Percentiles rank a stretch among this genome's conserved stretches.
Evolutionary conservation across 2,888 invertebrate genomes (phyloP).

Genomic region (Volucella zonaria): DNA sequence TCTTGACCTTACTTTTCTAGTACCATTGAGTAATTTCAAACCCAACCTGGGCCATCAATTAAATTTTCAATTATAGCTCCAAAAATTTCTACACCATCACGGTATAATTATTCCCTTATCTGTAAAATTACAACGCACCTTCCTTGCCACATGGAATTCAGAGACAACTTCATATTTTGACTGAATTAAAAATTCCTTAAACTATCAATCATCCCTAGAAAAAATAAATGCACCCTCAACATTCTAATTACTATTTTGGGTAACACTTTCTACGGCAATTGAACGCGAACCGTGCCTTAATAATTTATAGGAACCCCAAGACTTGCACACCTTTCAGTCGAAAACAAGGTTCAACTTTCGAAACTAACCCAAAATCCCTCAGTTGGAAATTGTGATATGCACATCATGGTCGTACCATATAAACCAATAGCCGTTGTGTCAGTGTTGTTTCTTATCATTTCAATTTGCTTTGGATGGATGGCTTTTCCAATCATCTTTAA

Average conservation of each 20-base stretch:
- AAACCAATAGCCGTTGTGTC: slow-evolving; percentile 1
- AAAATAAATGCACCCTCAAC: neutral
- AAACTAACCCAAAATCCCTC: neutral
- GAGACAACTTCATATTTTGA: neutral
- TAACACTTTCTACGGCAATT: slow-evolving; percentile 14
- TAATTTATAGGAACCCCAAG: neutral
- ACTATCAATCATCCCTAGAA: slow-evolving; percentile 17
- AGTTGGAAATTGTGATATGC: neutral
- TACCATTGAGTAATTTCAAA: too few species aligned
- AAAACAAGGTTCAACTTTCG: neutral
- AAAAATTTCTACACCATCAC: too few species aligned
- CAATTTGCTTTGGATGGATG: slow-evolving; percentile 61
- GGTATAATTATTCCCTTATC: too few species aligned
- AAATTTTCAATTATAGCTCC: too few species aligned
- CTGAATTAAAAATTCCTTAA: slow-evolving; percentile 23
- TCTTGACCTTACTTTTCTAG: too few species aligned
- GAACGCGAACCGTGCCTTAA: neutral
- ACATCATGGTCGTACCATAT: slow-evolving; percentile 6
- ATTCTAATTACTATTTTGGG: slow-evolving; percentile 32
- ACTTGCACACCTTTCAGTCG: neutral
- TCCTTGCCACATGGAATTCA: too few species aligned
- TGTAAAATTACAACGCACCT: too few species aligned
- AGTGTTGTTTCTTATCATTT: slow-evolving; percentile 40
- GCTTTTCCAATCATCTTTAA: slow-evolving; percentile 60
- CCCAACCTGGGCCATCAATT: too few species aligned